phyloP scores from a whole-genome alignment of 2,797 vertebrate species.

The Spondyliosoma cantharus region DNA sequence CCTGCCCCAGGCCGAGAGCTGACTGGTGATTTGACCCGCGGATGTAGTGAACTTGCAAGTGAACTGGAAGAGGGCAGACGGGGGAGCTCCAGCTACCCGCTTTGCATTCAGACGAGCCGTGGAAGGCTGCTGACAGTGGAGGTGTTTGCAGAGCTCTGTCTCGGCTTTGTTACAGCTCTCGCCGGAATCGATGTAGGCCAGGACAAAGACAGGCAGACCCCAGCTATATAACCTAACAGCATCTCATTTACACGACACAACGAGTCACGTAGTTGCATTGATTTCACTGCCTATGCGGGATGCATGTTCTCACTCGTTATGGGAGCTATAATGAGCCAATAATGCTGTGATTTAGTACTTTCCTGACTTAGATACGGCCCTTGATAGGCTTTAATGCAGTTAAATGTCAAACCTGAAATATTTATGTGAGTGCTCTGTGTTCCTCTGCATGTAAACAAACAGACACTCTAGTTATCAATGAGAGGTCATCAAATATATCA shows the following conservation, averaged over 20 bases:
- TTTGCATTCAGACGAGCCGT: slow-evolving; percentile 60
- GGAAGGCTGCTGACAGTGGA: slow-evolving; percentile 29
- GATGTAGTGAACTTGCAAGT: slow-evolving; percentile 55
- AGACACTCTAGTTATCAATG: slow-evolving; percentile 12
- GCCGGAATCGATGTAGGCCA: slow-evolving; percentile 69
- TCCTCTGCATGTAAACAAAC: slow-evolving; percentile 40
- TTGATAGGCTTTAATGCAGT: slow-evolving; percentile 7
- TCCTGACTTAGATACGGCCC: slow-evolving; percentile 7
- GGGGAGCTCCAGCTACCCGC: slow-evolving; percentile 23
- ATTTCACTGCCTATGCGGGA: slow-evolving; percentile 71
- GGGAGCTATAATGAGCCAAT: slow-evolving; percentile 50
- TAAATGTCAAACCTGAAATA: slow-evolving; percentile 41
- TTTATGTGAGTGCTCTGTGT: slow-evolving; percentile 15
- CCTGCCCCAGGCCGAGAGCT: slow-evolving; percentile 29
- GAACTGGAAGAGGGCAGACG: slow-evolving; percentile 51
- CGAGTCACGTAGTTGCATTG: slow-evolving; percentile 54
- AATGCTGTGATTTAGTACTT: slow-evolving; percentile 39
- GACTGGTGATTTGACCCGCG: slow-evolving; percentile 48
- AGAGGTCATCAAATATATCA: slow-evolving; percentile 17
- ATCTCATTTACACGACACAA: slow-evolving; percentile 52
- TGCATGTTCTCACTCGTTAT: slow-evolving; percentile 46
- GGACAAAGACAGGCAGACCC: slow-evolving; percentile 50
- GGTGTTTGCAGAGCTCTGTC: slow-evolving; percentile 57
- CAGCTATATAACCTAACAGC: slow-evolving; percentile 57
- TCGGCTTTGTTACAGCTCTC: slow-evolving; percentile 52